These are phyloP conservation scores for Drosophila tani DNA, from an alignment of 1,140 invertebrate genomes.

Conservation along the genomic window DNA sequence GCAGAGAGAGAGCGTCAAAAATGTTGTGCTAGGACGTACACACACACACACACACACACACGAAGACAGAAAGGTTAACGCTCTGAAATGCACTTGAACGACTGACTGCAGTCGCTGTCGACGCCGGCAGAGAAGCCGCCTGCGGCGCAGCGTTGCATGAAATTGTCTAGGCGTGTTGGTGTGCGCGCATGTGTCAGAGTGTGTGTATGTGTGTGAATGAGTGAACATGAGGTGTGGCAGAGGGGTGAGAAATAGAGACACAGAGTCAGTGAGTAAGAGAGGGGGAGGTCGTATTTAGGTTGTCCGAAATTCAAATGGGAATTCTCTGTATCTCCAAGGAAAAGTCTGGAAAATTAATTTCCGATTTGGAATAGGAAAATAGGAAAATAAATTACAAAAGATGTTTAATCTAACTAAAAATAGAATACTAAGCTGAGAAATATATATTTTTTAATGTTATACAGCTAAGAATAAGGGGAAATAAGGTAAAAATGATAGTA, in stretches of 20 bases:
- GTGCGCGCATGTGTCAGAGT: slow-evolving; percentile 5
- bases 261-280: not conserved
- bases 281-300: slow-evolving; percentile 41
- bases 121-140: slow-evolving; percentile 12
- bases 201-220: slow-evolving; percentile 6
- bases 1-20: slow-evolving; percentile 12
- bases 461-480: too few relatives aligned
- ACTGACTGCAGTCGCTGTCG: slow-evolving; percentile 66
- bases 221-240: slow-evolving; percentile 43
- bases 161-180: slow-evolving; percentile 52
- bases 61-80: slow-evolving; percentile 69
- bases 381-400: not conserved
- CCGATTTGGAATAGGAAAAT: not conserved
- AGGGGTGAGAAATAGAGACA: slow-evolving; percentile 13
- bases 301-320: slow-evolving; percentile 18
- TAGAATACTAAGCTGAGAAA: too few relatives aligned
- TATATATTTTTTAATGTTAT: too few relatives aligned
- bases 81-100: slow-evolving; percentile 84
- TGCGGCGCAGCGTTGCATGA: slow-evolving; percentile 54
- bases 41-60: slow-evolving; percentile 31
- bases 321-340: slow-evolving; percentile 32
- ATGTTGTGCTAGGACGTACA: slow-evolving; percentile 70
- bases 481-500: not conserved
- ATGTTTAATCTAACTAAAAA: not conserved
- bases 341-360: slow-evolving; percentile 60